phyloP scores from a whole-genome alignment of 2,797 vertebrate species.

The Brotula barbata region DNA sequence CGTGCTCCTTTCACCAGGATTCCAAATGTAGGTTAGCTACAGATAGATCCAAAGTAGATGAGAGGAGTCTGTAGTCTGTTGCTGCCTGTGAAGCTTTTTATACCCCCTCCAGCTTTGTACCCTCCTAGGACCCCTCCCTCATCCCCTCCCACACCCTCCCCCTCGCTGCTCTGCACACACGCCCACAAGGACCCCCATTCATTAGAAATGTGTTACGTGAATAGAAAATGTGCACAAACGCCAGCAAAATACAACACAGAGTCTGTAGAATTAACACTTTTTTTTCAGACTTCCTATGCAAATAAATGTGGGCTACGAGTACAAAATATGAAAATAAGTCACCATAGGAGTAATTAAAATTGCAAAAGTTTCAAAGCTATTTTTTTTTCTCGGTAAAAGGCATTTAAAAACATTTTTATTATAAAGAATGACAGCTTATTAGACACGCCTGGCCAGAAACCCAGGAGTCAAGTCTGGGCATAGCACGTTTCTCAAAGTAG shows the following conservation, averaged over 20 bases:
- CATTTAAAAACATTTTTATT: not conserved
- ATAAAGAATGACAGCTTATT: not conserved
- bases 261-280: not conserved
- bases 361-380: too few relatives aligned
- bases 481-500: slow-evolving; percentile 36
- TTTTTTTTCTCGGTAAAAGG: too few relatives aligned
- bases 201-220: slow-evolving; percentile 2
- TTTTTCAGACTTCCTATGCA: not conserved
- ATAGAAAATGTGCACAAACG: not conserved
- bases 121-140: slow-evolving; percentile 45
- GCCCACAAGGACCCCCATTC: slow-evolving; percentile 23
- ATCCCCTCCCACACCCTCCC: slow-evolving; percentile 34
- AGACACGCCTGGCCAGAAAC: slow-evolving; percentile 36
- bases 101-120: slow-evolving; percentile 45
- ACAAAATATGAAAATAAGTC: too few relatives aligned
- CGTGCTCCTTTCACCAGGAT: slow-evolving; percentile 1
- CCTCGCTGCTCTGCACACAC: slow-evolving; percentile 32
- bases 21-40: not conserved
- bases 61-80: slow-evolving; percentile 56
- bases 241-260: too few relatives aligned
- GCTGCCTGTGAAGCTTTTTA: slow-evolving; percentile 67
- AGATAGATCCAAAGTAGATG: slow-evolving; percentile 35
- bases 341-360: not conserved
- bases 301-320: not conserved
- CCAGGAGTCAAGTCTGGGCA: slow-evolving; percentile 51